Evolutionary conservation across 2,888 invertebrate genomes (phyloP).

Genomic region (Gnatocerus cornutus): DNA sequence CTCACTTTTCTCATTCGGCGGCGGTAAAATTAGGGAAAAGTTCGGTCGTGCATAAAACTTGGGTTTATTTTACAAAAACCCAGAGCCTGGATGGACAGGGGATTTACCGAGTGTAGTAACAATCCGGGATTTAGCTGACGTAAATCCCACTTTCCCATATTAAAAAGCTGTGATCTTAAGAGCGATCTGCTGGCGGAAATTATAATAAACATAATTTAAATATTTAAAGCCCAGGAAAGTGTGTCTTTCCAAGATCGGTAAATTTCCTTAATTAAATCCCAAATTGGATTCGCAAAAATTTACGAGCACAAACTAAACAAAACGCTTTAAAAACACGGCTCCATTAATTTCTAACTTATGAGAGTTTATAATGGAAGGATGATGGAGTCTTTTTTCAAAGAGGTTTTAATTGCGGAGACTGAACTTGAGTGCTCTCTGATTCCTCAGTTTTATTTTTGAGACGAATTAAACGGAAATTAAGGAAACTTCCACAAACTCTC

Average conservation of each 20-base stretch:
- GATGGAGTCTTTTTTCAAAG: conserved; percentile 19
- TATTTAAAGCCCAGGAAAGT: conserved; percentile 16
- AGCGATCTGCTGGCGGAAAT: background rate
- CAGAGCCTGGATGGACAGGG: conserved; percentile 15
- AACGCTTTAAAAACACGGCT: conserved; percentile 7
- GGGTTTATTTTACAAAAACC: conserved; percentile 34
- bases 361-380: conserved; percentile 8
- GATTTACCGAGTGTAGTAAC: conserved; percentile 14
- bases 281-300: conserved; percentile 24
- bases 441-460: conserved; percentile 18
- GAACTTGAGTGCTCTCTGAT: conserved; percentile 25
- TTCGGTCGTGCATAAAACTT: conserved; percentile 39
- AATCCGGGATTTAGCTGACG: conserved; percentile 13
- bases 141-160: conserved; percentile 20
- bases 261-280: conserved; percentile 29
- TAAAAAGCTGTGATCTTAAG: conserved; percentile 27
- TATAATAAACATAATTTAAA: conserved; percentile 30
- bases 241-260: background rate
- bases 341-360: conserved; percentile 26
- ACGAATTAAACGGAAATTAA: conserved; percentile 28
- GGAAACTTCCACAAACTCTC: conserved; percentile 21
- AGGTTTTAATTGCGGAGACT: conserved; percentile 16
- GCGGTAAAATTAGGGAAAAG: conserved; percentile 34
- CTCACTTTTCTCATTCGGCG: conserved; percentile 27
- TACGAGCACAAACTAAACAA: conserved; percentile 13